These are phyloP conservation scores for human DNA, from an alignment of 2,113 vertebrate species.

Conservation along the genomic window GRCh38 chr2:57355001-57355500, in stretches of 20 bases:
- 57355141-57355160: not conserved
- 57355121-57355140: conserved; percentile 3
- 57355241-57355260: too few species aligned
- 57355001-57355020: not conserved
- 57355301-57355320: too few species aligned
- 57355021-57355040: not conserved
- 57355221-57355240: too few species aligned
- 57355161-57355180: not conserved
- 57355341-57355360: too few species aligned
- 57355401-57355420: not conserved
- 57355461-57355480: not conserved
- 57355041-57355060: not conserved
- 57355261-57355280: too few species aligned
- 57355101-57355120: not conserved
- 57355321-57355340: too few species aligned
- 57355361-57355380: not conserved
- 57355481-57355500: not conserved
- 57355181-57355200: not conserved
- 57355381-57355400: not conserved
- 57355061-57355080: not conserved
- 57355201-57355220: too few species aligned
- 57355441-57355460: not conserved
- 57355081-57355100: conserved; percentile 35
- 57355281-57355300: too few species aligned
- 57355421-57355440: not conserved